Conservation (phyloP, 2,797 vertebrate species). For the Spinus pinus region DNA sequence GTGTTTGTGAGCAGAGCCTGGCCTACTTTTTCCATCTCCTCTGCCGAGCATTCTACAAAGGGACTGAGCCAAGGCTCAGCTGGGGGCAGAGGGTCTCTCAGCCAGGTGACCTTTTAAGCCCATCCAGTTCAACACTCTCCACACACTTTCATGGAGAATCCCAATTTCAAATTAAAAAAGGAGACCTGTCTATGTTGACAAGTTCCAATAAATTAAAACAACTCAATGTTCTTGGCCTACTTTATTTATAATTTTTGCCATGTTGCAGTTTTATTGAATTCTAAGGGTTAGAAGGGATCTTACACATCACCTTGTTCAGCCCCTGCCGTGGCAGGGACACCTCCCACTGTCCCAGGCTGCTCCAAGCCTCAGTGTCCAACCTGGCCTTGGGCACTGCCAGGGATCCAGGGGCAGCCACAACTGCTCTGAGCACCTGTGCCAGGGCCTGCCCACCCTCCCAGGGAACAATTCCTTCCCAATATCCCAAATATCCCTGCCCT, state of each 20-base stretch:
- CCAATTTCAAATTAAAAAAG: neutral
- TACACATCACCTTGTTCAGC: neutral
- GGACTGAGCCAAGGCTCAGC: neutral
- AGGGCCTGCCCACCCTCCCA: rapidly evolving
- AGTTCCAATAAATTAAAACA: neutral
- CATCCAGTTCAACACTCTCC: neutral
- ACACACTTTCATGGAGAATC: neutral
- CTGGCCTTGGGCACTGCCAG: neutral
- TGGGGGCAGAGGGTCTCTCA: neutral
- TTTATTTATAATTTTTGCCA: neutral
- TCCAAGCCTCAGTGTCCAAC: rapidly evolving
- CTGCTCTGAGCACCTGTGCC: neutral
- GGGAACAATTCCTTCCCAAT: neutral
- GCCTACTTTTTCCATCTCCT: constrained; percentile 43
- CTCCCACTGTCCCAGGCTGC: neutral
- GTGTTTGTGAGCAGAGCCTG: constrained; percentile 34
- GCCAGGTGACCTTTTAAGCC: neutral
- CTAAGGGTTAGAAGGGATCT: neutral
- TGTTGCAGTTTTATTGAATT: neutral
- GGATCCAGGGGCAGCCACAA: neutral
- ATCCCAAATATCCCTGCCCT: rapidly evolving
- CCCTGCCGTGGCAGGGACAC: neutral
- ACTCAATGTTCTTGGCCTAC: neutral
- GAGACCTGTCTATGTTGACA: neutral
- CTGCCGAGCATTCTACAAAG: neutral